Conservation (phyloP, 2,113 vertebrate species). For the Garra rufa region DNA sequence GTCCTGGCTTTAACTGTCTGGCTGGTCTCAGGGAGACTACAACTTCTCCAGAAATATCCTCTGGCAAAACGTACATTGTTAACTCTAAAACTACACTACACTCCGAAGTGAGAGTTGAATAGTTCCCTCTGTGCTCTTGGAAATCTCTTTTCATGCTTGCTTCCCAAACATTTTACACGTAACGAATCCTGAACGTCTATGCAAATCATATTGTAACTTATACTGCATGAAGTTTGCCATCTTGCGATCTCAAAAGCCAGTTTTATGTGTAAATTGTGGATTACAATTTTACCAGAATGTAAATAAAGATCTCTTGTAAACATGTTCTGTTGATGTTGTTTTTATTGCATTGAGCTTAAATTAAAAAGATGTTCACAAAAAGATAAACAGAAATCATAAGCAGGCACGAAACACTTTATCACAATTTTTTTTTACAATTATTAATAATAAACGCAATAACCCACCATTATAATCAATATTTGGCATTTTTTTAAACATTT, state of each 20-base stretch:
- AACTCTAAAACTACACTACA: conserved; percentile 54
- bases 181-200: conserved; percentile 52
- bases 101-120: conserved; percentile 51
- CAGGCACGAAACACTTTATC: not conserved
- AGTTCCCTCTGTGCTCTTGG: conserved; percentile 57
- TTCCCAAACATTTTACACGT: conserved; percentile 49
- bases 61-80: conserved; percentile 51
- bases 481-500: too few species aligned
- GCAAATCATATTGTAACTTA: conserved; percentile 57
- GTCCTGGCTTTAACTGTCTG: conserved; percentile 56
- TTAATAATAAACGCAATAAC: not conserved
- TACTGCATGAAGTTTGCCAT: conserved; percentile 68
- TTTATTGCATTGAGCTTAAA: not conserved
- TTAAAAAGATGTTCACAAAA: not conserved
- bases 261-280: conserved; percentile 74
- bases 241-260: conserved; percentile 47
- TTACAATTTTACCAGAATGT: conserved; percentile 69
- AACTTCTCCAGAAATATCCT: conserved; percentile 64
- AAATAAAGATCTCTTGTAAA: conserved; percentile 77
- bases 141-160: conserved; percentile 45
- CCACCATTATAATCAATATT: too few species aligned
- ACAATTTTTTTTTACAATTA: not conserved
- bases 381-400: not conserved
- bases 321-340: not conserved
- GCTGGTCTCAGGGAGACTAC: conserved; percentile 65